Conservation (phyloP, 1,140 invertebrate genomes). For the Drosophila nikananu region DNA sequence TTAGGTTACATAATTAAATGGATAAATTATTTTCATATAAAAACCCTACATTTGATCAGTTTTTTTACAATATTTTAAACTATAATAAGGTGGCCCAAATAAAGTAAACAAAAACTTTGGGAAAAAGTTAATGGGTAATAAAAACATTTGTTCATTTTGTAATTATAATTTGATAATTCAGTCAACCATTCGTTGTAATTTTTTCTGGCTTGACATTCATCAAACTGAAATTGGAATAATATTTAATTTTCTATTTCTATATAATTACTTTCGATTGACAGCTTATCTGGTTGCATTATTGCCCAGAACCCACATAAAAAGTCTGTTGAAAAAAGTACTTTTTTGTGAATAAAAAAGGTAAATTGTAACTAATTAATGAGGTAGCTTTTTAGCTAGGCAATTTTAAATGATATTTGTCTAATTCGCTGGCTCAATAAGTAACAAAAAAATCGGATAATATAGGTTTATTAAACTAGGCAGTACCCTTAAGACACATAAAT, state of each 20-base stretch:
- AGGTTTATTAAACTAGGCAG: neutral
- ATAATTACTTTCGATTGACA: conserved; percentile 21
- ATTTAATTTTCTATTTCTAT: conserved; percentile 1
- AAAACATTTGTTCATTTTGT: conserved; percentile 7
- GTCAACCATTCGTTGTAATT: neutral
- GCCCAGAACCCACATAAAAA: neutral
- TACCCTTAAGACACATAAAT: neutral
- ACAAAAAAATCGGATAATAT: neutral
- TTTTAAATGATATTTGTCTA: neutral
- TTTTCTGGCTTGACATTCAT: neutral
- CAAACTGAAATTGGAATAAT: neutral
- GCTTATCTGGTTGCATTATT: conserved; percentile 8
- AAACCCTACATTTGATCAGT: neutral
- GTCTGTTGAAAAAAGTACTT: neutral
- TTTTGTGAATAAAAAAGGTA: neutral
- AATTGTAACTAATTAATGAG: neutral
- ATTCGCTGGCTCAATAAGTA: neutral
- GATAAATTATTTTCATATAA: neutral
- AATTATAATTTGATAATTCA: conserved; percentile 18
- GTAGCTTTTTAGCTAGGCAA: neutral
- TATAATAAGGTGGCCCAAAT: neutral
- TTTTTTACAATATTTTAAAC: neutral
- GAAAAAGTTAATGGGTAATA: neutral
- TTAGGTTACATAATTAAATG: neutral
- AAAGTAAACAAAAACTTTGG: neutral